Percentiles rank a stretch among this genome's conserved stretches.
These are phyloP conservation scores for Cavia porcellus DNA, from an alignment of 2,113 vertebrate species.

Conservation along the genomic window DNA sequence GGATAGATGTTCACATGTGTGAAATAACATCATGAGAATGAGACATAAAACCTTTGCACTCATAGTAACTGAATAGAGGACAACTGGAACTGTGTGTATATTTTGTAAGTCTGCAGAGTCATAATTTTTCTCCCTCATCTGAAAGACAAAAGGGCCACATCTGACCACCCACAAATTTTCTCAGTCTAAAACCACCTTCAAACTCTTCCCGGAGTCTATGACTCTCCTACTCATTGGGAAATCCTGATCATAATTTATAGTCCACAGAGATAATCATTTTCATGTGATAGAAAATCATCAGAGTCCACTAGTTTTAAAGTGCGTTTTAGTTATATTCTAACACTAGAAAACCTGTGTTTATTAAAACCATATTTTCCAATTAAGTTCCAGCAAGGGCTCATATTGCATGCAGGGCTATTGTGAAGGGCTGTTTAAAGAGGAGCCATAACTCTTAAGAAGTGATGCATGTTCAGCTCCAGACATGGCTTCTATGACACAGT, in stretches of 20 bases:
- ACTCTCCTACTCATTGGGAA: neutral
- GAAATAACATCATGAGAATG: conserved; percentile 43
- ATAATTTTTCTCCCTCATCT: conserved; percentile 18
- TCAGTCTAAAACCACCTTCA: neutral
- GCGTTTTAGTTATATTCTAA: conserved; percentile 55
- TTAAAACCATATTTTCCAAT: conserved; percentile 65
- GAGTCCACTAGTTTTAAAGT: conserved; percentile 37
- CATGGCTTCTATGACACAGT: conserved; percentile 67
- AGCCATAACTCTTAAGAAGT: conserved; percentile 43
- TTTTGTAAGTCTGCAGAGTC: neutral
- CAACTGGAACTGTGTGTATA: neutral
- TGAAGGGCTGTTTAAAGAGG: conserved; percentile 63
- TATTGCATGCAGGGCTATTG: conserved; percentile 41
- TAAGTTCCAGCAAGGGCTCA: conserved; percentile 28
- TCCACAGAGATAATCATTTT: conserved; percentile 62
- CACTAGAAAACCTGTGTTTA: conserved; percentile 35
- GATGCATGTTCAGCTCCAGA: neutral
- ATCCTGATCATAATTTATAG: neutral
- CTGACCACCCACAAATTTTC: conserved; percentile 20
- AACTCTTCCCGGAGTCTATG: neutral
- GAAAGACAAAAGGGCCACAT: neutral
- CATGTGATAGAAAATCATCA: conserved; percentile 46
- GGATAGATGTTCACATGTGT: conserved; percentile 70
- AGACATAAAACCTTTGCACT: conserved; percentile 23
- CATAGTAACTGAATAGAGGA: neutral